Conservation (phyloP, 2,797 vertebrate species). For the Premnoplex brunnescens region DNA sequence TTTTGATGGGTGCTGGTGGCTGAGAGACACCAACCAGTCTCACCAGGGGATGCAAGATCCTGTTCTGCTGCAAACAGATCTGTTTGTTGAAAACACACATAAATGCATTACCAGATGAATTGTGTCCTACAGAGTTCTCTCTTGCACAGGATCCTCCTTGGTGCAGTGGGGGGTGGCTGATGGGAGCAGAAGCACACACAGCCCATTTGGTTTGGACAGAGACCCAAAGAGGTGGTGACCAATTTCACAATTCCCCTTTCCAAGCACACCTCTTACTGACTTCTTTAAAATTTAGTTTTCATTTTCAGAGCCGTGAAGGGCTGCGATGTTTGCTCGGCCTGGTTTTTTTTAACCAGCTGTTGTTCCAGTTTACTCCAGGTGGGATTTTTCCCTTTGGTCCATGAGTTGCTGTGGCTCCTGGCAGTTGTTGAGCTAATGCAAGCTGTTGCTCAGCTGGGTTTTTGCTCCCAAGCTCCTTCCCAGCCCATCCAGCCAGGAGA, state of each 20-base stretch:
- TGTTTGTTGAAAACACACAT: neutral
- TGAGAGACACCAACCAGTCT: neutral
- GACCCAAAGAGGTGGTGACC: neutral
- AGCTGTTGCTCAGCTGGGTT: neutral
- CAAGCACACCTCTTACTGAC: neutral
- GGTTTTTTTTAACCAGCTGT: neutral
- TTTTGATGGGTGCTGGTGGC: neutral
- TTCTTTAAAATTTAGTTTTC: neutral
- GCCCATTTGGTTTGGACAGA: neutral
- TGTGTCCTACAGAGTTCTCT: neutral
- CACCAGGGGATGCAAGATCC: fast-evolving
- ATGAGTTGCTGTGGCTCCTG: neutral
- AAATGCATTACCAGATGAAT: fast-evolving
- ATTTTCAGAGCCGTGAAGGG: neutral
- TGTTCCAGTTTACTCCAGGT: neutral
- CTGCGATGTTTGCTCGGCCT: fast-evolving
- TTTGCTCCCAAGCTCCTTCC: neutral
- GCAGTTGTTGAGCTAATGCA: neutral
- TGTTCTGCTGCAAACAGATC: neutral
- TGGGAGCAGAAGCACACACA: neutral
- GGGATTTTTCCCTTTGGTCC: neutral
- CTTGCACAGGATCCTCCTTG: neutral
- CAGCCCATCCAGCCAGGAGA: neutral
- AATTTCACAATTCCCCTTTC: neutral
- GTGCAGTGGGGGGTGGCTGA: fast-evolving